Conservation (phyloP, 2,888 invertebrate species). For the Acleris holmiana region DNA sequence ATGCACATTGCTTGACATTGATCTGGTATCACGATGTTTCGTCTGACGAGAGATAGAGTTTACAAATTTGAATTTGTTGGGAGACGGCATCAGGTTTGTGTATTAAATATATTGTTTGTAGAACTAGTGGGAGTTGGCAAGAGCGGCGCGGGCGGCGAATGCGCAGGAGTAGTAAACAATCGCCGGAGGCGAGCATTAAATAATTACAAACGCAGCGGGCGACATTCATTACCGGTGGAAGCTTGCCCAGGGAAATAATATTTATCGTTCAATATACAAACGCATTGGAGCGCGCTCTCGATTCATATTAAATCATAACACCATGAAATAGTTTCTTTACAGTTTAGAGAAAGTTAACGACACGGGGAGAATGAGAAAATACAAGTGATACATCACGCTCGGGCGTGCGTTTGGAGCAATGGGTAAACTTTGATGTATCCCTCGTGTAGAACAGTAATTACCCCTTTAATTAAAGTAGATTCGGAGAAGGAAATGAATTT, state of each 20-base stretch:
- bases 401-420: background rate
- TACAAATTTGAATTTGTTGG: constrained; percentile 8
- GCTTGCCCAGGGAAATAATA: constrained; percentile 60
- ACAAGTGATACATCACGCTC: background rate
- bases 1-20: constrained; percentile 50
- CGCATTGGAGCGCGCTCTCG: constrained; percentile 14
- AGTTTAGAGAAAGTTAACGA: background rate
- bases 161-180: constrained; percentile 51
- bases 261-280: constrained; percentile 45
- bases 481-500: constrained; percentile 21
- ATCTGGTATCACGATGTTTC: constrained; percentile 16
- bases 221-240: constrained; percentile 60
- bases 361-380: background rate
- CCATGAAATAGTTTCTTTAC: constrained; percentile 2
- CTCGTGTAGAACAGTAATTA: constrained; percentile 13
- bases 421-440: constrained; percentile 10
- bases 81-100: constrained; percentile 1
- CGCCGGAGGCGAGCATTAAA: constrained; percentile 52
- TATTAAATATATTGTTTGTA: constrained; percentile 13
- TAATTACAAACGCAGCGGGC: constrained; percentile 53
- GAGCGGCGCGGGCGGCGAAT: constrained; percentile 26
- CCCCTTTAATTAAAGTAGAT: constrained; percentile 32
- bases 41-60: constrained; percentile 22
- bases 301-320: constrained; percentile 2
- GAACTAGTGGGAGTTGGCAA: constrained; percentile 45